Conservation (phyloP, 2,888 invertebrate species). For the Ptilodon capucinus region DNA sequence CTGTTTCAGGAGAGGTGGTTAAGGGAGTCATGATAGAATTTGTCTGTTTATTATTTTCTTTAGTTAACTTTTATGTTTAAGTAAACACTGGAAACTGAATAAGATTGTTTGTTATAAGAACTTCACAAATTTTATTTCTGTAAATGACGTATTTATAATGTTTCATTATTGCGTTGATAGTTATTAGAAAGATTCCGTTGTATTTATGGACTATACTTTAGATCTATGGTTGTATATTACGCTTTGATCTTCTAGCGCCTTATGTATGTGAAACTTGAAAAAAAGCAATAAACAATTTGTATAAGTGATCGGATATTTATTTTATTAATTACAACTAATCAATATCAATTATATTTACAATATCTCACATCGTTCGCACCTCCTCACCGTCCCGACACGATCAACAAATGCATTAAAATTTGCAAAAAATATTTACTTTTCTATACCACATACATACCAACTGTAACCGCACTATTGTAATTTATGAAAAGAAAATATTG, state of each 20-base stretch:
- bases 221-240: background rate
- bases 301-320: constrained; percentile 57
- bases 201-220: background rate
- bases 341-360: constrained; percentile 75
- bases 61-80: background rate
- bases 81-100: no score
- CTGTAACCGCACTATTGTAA: constrained; percentile 26
- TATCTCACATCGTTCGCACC: constrained; percentile 52
- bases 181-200: no score
- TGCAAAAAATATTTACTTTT: constrained; percentile 52
- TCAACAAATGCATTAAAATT: constrained; percentile 66
- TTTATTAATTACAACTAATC: constrained; percentile 68
- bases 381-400: constrained; percentile 47
- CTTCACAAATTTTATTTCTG: background rate
- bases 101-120: background rate
- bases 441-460: constrained; percentile 41
- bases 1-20: no score
- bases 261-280: constrained; percentile 16
- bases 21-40: constrained; percentile 8
- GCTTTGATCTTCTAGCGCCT: background rate
- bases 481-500: constrained; percentile 38
- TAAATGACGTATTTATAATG: background rate
- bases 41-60: constrained; percentile 2
- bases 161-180: no score
- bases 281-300: constrained; percentile 34